Conservation (phyloP, 2,113 vertebrate species). For the Oncorhynchus kisutch region DNA sequence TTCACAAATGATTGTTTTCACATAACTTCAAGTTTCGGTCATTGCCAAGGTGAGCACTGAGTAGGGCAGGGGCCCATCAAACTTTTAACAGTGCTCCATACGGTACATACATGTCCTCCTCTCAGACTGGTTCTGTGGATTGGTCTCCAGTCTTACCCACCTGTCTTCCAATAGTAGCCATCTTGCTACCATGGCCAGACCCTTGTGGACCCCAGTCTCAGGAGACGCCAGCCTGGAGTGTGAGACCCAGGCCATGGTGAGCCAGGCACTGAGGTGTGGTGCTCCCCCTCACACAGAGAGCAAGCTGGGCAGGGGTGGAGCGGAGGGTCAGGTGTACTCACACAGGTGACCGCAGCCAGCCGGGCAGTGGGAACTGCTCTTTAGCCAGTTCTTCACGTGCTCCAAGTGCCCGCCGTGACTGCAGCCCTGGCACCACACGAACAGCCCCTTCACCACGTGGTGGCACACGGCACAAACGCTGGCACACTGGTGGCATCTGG, state of each 20-base stretch:
- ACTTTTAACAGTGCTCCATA: background rate
- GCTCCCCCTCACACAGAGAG: background rate
- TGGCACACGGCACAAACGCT: conserved; percentile 96
- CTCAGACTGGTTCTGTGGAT: background rate
- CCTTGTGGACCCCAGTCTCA: background rate
- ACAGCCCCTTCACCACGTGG: conserved; percentile 95
- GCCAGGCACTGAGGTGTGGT: background rate
- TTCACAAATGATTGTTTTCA: conserved; percentile 19
- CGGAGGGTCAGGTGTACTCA: conserved; percentile 85
- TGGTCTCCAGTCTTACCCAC: background rate
- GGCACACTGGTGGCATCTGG: conserved; percentile 93
- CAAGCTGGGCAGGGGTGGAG: background rate
- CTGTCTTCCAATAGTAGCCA: background rate
- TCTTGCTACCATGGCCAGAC: background rate
- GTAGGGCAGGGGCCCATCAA: background rate
- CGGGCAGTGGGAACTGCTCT: conserved; percentile 88
- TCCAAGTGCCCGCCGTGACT: conserved; percentile 95
- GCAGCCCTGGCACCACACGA: conserved; percentile 99
- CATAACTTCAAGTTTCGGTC: no score
- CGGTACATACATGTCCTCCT: background rate
- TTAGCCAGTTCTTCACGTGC: conserved; percentile 97
- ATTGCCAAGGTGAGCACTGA: no score
- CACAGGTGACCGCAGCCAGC: conserved; percentile 95
- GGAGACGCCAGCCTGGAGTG: background rate
- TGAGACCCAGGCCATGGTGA: background rate